Conservation (phyloP, 2,888 invertebrate genomes). For the Marronus borbonicus region DNA sequence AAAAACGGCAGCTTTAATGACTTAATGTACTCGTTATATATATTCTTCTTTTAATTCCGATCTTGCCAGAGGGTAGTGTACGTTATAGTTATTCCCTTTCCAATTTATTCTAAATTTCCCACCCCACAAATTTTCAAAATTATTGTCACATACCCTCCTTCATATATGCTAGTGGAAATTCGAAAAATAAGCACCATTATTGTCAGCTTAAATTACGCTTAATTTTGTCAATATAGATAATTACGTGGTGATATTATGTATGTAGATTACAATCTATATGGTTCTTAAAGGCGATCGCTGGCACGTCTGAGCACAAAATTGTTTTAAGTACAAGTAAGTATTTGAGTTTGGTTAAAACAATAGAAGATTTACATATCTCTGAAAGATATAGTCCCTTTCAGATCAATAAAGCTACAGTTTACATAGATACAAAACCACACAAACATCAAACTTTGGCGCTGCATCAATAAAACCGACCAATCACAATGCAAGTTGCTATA, state of each 20-base stretch:
- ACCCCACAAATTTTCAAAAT: neutral
- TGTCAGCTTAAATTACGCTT: conserved; percentile 35
- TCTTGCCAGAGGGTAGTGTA: neutral
- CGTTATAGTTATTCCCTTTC: neutral
- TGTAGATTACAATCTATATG: neutral
- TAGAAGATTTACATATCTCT: no score
- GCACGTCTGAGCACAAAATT: conserved; percentile 35
- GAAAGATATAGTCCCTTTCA: no score
- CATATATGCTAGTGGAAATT: neutral
- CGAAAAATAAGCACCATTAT: conserved; percentile 36
- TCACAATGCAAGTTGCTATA: no score
- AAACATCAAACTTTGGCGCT: no score
- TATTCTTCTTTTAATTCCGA: neutral
- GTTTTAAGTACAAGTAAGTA: neutral
- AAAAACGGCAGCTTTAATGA: neutral
- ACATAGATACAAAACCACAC: no score
- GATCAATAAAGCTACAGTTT: no score
- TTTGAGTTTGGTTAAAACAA: no score
- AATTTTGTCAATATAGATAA: neutral
- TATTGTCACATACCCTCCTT: neutral
- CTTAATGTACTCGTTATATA: neutral
- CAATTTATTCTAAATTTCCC: neutral
- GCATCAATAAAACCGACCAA: no score
- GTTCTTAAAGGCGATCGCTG: no score
- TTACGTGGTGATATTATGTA: neutral